Evolutionary conservation across 2,888 invertebrate species (phyloP), one percentile per base, ranked within the genome.

Genomic region (Nebria brevicollis): DNA sequence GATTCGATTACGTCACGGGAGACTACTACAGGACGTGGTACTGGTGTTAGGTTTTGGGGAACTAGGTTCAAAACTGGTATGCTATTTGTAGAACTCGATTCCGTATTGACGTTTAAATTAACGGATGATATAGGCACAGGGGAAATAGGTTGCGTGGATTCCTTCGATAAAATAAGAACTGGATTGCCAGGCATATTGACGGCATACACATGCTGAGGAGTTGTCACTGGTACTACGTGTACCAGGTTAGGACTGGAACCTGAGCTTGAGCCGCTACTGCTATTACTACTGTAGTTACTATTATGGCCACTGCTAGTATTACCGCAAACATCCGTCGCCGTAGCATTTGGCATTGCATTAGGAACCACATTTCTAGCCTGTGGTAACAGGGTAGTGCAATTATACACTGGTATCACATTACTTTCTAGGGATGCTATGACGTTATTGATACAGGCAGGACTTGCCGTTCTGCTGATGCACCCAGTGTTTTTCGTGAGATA

Each of bases 41-140:
- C 54, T 84, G 8, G 86, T 83, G 64, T 86, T 84, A 42, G 86
- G 84, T n/a, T 85, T 86, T 54, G 86, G 85, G 79, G 85, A 84
- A 42, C 84, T 83, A 85, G 81, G 1, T 84, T 85, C 72, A 66
- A 65, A 8, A 76, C 66, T 11, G 76, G 76, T n/a, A 81, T 76
- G 72, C 25, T 66, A 66, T 15, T 72, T 10, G 81, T 20, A 54
- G 43, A 43, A 13, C 70, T 72, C 15, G 80, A 75, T 34, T 81
- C 81, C n/a, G 81, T 77, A 42, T 81, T 81, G 7, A 79, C 79
- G 43, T 79, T 79, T 20, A 79, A 42, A 15, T 79, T 74, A 10
- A 79, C 74, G 5, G 77, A 72, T 73, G 72, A 66, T 41, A 77
- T 68, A 68, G 72, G 66, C 11, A 78, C 66, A 66, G 73, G 66